These are phyloP conservation scores for Pogona vitticeps DNA, from an alignment of 2,113 vertebrate species.

Conservation along the genomic window DNA sequence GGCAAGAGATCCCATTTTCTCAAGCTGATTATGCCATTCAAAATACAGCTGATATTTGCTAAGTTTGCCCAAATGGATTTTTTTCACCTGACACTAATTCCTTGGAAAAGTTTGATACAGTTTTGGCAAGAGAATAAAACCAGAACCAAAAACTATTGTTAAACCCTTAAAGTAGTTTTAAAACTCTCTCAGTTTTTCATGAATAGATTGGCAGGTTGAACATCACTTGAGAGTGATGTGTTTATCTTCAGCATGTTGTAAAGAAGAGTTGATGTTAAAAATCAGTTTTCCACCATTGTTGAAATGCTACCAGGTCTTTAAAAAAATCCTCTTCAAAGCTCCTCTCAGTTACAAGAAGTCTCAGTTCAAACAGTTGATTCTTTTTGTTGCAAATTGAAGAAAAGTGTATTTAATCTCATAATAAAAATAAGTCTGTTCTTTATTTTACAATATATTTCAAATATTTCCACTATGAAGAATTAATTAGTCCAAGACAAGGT, in stretches of 20 bases:
- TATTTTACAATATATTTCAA: slow-evolving; percentile 99
- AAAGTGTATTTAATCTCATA: slow-evolving; percentile 91
- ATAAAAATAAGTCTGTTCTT: slow-evolving; percentile 99
- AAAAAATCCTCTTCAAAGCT: slow-evolving; percentile 60
- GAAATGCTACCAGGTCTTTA: slow-evolving; percentile 48
- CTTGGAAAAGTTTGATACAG: slow-evolving; percentile 45
- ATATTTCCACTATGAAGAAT: slow-evolving; percentile 95
- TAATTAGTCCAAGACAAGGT: slow-evolving; percentile 87
- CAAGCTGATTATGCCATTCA: slow-evolving; percentile 56
- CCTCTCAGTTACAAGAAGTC: slow-evolving; percentile 72
- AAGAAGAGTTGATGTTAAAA: slow-evolving; percentile 58
- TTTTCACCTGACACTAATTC: slow-evolving; percentile 53
- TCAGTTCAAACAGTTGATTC: slow-evolving; percentile 73
- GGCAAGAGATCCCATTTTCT: slow-evolving; percentile 55
- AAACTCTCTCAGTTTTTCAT: slow-evolving; percentile 15
- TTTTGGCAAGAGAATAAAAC: slow-evolving; percentile 46
- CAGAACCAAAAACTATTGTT: slow-evolving; percentile 27
- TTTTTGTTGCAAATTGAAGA: slow-evolving; percentile 75
- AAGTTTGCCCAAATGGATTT: slow-evolving; percentile 44
- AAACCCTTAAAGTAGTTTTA: neutral
- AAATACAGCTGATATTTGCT: slow-evolving; percentile 50
- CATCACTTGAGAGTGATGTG: slow-evolving; percentile 46
- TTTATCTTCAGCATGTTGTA: slow-evolving; percentile 61
- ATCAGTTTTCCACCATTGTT: slow-evolving; percentile 48
- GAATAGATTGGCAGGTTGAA: slow-evolving; percentile 39